A percentile compares a stretch with the other conserved stretches of the same genome.
These are phyloP conservation scores for Agrotis puta DNA, from an alignment of 2,888 invertebrate genomes.

Conservation along the genomic window DNA sequence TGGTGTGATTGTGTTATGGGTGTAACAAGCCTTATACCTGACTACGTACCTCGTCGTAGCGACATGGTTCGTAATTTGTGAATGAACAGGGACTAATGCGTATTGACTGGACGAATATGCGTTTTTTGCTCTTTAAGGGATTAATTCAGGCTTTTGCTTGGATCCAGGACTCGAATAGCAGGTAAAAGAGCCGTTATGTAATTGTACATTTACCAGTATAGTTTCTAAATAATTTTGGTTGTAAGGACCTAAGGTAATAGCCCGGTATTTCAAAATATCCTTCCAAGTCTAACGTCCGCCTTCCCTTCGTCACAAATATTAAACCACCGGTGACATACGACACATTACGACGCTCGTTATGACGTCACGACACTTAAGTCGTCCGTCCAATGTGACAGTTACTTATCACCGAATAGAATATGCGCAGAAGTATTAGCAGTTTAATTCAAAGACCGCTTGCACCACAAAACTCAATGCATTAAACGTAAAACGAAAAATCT, in stretches of 20 bases:
- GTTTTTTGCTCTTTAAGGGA: slow-evolving; percentile 32
- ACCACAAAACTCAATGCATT: too few relatives aligned
- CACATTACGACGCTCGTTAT: slow-evolving; percentile 69
- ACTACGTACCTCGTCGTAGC: slow-evolving; percentile 15
- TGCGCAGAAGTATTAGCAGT: slow-evolving; percentile 18
- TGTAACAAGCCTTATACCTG: slow-evolving; percentile 6
- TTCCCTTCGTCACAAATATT: slow-evolving; percentile 44
- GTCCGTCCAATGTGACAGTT: slow-evolving; percentile 45
- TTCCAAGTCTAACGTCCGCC: neutral
- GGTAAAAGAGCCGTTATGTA: neutral
- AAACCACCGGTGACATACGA: slow-evolving; percentile 74
- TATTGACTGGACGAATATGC: slow-evolving; percentile 29
- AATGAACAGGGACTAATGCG: slow-evolving; percentile 53
- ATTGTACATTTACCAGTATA: neutral
- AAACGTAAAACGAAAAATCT: neutral
- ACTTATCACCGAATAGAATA: slow-evolving; percentile 1
- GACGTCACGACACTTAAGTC: slow-evolving; percentile 64
- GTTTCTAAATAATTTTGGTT: too few relatives aligned
- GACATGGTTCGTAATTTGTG: slow-evolving; percentile 40
- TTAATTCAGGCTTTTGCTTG: slow-evolving; percentile 11
- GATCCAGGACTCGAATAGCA: neutral
- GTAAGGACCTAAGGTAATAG: neutral
- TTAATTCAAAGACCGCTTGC: too few relatives aligned
- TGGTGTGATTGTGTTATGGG: too few relatives aligned
- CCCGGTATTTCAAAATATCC: neutral